A percentile compares a stretch with the other conserved stretches of the same genome.
Evolutionary conservation across 2,113 vertebrate genomes (phyloP).

Genomic region (Paraplagusia blochii): DNA sequence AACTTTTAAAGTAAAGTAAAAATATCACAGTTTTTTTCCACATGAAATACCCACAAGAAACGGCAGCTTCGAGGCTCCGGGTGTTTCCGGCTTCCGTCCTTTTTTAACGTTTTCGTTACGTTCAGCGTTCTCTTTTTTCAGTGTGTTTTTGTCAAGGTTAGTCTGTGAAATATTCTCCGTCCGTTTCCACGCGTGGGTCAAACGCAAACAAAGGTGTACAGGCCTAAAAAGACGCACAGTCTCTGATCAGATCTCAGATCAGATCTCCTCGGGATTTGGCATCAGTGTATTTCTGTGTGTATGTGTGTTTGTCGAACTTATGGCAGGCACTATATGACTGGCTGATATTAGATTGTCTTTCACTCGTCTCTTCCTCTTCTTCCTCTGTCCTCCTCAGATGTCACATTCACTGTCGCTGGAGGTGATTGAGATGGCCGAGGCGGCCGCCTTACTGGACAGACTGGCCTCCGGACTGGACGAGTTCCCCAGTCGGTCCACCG

Average conservation of each 20-base stretch:
- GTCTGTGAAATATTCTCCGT: slow-evolving; percentile 59
- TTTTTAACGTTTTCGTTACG: slow-evolving; percentile 11
- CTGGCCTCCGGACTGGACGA: slow-evolving; percentile 92
- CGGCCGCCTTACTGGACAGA: slow-evolving; percentile 93
- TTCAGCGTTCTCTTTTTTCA: slow-evolving; percentile 23
- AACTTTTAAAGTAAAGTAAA: slow-evolving; percentile 85
- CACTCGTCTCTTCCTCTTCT: slow-evolving; percentile 57
- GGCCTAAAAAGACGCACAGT: slow-evolving; percentile 68
- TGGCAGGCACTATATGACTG: slow-evolving; percentile 75
- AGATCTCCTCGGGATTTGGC: slow-evolving; percentile 66
- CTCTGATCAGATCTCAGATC: slow-evolving; percentile 25
- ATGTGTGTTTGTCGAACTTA: slow-evolving; percentile 50
- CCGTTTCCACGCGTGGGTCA: slow-evolving; percentile 62
- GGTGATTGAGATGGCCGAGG: slow-evolving; percentile 98
- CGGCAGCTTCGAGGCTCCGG: slow-evolving; percentile 71
- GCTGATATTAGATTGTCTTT: slow-evolving; percentile 76
- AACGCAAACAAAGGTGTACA: slow-evolving; percentile 53
- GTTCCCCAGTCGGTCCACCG: slow-evolving; percentile 83
- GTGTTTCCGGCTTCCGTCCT: slow-evolving; percentile 60
- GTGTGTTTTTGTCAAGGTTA: slow-evolving; percentile 66
- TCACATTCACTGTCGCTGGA: slow-evolving; percentile 99
- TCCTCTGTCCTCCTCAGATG: slow-evolving; percentile 72
- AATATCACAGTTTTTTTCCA: slow-evolving; percentile 81
- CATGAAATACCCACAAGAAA: slow-evolving; percentile 81
- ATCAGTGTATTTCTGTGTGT: slow-evolving; percentile 33